Base-by-base conservation (phyloP, 2,113 vertebrate species). In the Pholis gunnellus region DNA sequence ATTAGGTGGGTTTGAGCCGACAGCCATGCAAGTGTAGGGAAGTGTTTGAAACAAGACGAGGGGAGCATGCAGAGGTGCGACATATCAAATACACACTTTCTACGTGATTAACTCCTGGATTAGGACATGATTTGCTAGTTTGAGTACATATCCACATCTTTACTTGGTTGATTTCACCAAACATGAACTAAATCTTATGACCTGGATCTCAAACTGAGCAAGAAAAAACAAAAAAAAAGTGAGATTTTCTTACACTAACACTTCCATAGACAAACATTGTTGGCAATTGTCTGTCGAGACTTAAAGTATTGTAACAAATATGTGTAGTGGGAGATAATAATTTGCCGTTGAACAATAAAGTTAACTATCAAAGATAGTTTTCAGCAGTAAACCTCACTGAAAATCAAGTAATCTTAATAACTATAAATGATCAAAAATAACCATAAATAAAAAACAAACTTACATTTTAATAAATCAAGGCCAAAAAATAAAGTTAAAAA, bases 21-120 rank as follows among this genome's bases (percentile, higher is more conserved):
- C 67, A 60, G 46, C 31, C 65, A 22, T 66, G 84, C 42, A 11
- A 14, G 56, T 10, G 60, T n/a, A 38, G 75, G 59, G 44, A 31
- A 14, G 46, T 7, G 50, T 6, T 42, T 20, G 59, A 29, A 48
- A 52, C 36, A 31, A 46, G 29, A 52, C 3, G 1, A 61, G 18
- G 14, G 13, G 44, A 44, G 66, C 81, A 78, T 74, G 87, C 84
- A 75, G 78, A 72, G 11, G 17, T 27, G 75, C 44, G 69, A 9
- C 25, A 60, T 8, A 38, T 38, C 13, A 75, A 44, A 79, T 36
- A 27, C 13, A 74, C 36, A 20, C 5, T 42, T 10, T 81, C 42
- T 9, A 46, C 14, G 38, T 2, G 1, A 69, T 75, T 64, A 54
- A 65, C 36, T 65, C 22, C 34, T 42, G 1, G 67, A 20, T 63